Base-by-base conservation (phyloP, 2,888 invertebrate species). In the Drosophila anomalata region DNA sequence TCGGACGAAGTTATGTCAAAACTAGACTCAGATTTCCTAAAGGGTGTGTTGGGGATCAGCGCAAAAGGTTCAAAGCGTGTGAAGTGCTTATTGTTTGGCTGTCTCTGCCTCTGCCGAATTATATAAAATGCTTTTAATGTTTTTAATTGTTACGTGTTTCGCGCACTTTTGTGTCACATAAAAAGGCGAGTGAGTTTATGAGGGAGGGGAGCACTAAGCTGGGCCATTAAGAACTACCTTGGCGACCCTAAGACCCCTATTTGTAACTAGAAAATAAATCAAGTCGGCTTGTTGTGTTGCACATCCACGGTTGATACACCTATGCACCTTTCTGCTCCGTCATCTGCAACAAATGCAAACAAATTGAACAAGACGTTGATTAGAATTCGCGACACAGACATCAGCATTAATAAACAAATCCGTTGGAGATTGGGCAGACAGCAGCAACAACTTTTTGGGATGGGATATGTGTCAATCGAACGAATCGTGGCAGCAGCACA, bases 91-190 rank as follows among this genome's bases (percentile, higher is more conserved):
- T 68, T 65, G 59, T 68, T 54, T 66, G 12, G 58, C 44, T 42
- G 55, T 63, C 53, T 73, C 62, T 55, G 60, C 42, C 14, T 73
- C 62, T 55, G 60, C 47, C n/a, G 71, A 42, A 68, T 83, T 87
- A 79, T 84, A 76, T 84, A 79, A 80, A 73, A 61, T 44, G 75
- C 78, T 81, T 84, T 87, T 84, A 80, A 63, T 67, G 61, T 59
- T 81, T 83, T 87, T 87, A 83, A 87, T 87, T 87, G 78, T 86
- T 82, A 82, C 81, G 87, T 70, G 53, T 73, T 67, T 69, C n/a
- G 62, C 65, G 65, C 60, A 68, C 53, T 47, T 60, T 67, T 68
- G 56, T 79, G 84, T 73, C 77, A 74, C 77, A 42, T 12, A 47
- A 41, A 62, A 31, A 48, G 22, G 12, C n/a, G 17, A 42, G 59